Evolutionary conservation across 2,113 vertebrate genomes (phyloP), one percentile per base, ranked within the genome.

Genomic region (Amphilophus citrinellus): DNA sequence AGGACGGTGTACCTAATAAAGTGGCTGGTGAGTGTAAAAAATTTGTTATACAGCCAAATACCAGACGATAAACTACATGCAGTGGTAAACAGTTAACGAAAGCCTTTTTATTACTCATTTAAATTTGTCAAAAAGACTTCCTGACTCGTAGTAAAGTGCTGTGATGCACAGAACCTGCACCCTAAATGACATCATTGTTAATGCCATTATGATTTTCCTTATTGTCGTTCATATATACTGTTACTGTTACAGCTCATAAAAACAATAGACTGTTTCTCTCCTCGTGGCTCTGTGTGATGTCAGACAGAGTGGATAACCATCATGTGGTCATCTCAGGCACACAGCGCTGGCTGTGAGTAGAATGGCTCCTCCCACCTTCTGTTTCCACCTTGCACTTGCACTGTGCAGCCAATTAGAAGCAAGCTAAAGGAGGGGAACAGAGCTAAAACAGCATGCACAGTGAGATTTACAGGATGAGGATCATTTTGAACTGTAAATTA

Each of bases 391-490:
- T 66, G 7, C 15, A 1, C 42, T 68, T 68, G 39, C 65, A 47
- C 42, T 10, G 22, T 68, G 24, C n/a, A 47, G 63, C 39, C 39
- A 68, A 47, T 68, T 44, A 47, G 63, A 68, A 47, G 39, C 10
- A 20, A 11, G 3, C 0, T 50, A 22, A 13, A 17, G 22, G 14
- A 1, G 4, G 20, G 3, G 13, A 39, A 4, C 5, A 6, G 47
- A 6, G 47, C 1, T 50, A 0, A 66, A 66, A 17, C n/a, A 27
- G n/a, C n/a, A 24, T 68, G 65, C 27, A 1, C 27, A 68, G 22
- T 47, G 22, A 68, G 22, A 9, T 17, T 47, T 17, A 18, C 1
- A 6, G 30, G 32, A n/a, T 63, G 32, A 63, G 32, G 18, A 24
- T 56, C 4, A 3, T 56, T 56, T 56, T 56, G 5, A 20, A n/a